Conservation (phyloP, 1,140 invertebrate species). For the Whitmania pigra region DNA sequence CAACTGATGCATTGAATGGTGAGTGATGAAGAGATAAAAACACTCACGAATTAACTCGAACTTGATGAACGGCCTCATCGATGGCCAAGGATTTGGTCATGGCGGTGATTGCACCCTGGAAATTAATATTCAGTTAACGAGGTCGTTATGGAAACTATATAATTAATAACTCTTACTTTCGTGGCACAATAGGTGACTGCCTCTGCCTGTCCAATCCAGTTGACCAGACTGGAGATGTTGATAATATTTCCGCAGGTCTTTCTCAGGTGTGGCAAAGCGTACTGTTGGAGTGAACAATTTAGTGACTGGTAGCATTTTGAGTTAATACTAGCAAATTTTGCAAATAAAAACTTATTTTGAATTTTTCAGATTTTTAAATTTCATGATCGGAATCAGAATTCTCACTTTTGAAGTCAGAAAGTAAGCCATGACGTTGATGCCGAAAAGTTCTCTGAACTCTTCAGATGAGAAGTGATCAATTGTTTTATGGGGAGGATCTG, state of each 20-base stretch:
- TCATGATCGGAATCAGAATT: not conserved
- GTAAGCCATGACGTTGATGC: conserved; percentile 35
- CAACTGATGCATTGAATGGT: too few species aligned
- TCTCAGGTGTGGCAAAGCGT: conserved; percentile 35
- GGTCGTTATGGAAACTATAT: not conserved
- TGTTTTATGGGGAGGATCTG: conserved; percentile 33
- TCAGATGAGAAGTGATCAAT: conserved; percentile 36
- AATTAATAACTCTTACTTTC: conserved; percentile 29
- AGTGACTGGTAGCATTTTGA: too few species aligned
- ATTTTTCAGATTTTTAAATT: not conserved
- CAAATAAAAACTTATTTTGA: too few species aligned
- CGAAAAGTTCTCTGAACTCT: conserved; percentile 32
- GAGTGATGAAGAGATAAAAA: not conserved
- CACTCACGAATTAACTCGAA: conserved; percentile 38
- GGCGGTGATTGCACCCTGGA: conserved; percentile 35
- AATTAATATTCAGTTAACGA: not conserved
- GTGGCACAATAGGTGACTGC: conserved; percentile 37
- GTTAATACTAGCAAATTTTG: too few species aligned
- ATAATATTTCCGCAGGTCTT: conserved; percentile 39
- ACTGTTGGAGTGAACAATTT: conserved; percentile 23
- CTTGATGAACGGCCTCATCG: conserved; percentile 36
- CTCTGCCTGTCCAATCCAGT: conserved; percentile 33
- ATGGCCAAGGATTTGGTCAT: conserved; percentile 38
- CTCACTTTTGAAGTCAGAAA: conserved; percentile 33
- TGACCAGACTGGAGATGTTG: conserved; percentile 37